Evolutionary conservation across 1,140 invertebrate genomes (phyloP), one percentile per base, ranked within the genome.

Genomic region (Pachyrhynchus sulphureomaculatus): DNA sequence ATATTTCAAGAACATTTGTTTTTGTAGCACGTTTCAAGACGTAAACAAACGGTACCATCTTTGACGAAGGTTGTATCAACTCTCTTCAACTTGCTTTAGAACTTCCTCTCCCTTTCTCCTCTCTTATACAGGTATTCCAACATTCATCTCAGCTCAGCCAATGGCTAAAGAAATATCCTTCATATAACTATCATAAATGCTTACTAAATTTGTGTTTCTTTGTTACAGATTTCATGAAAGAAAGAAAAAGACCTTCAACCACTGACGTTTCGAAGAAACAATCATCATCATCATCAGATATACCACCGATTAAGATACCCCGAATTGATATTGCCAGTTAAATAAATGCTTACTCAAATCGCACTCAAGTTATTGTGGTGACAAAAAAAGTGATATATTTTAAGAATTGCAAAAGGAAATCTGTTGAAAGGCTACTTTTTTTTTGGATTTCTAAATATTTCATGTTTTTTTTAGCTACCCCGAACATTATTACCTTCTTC

Each of bases 141-240:
- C n/a, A n/a, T n/a, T n/a, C n/a, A n/a, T n/a, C n/a, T n/a, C n/a
- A n/a, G n/a, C n/a, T n/a, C n/a, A n/a, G n/a, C n/a, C n/a, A n/a
- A n/a, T n/a, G n/a, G n/a, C n/a, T n/a, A 29, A 29, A 29, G 24
- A 29, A 9, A 29, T 6, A 29, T 29, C 5, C 12, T 2, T 9
- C 26, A 2, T 29, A 29, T 29, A 29, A 6, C 12, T 2, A 29
- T 9, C 26, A 6, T 29, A 29, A 2, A 29, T 29, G n/a, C n/a
- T n/a, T n/a, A n/a, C n/a, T n/a, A n/a, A 56, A 44, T 29, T 26
- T 58, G 18, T 45, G 34, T 61, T 52, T 37, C 26, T 63, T 66
- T 47, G 59, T 65, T 65, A 13, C 60, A 66, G 64, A 66, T 66
- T 66, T 39, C 48, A 66, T 66, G 64, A 48, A 41, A 10, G 52